A percentile compares a stretch with the other conserved stretches of the same genome.
Evolutionary conservation across 2,113 vertebrate species (phyloP).

Genomic region (chimpanzee (Pan troglodytes)): NHGRI_mPanTro3-v2.1_pri NC_072402.2:33705001-33705500

Average conservation of each 20-base stretch:
- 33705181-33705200: not conserved
- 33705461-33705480: not conserved
- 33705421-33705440: not conserved
- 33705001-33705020: not conserved
- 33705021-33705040: not conserved
- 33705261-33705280: not conserved
- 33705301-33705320: not conserved
- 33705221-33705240: not conserved
- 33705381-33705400: not conserved
- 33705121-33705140: not conserved
- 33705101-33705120: not conserved
- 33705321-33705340: not conserved
- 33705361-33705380: not conserved
- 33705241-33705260: not conserved
- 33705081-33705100: not conserved
- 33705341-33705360: constrained; percentile 14
- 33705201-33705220: not conserved
- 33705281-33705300: not conserved
- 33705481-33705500: not conserved
- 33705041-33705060: not conserved
- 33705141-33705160: not conserved
- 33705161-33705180: not conserved
- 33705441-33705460: not conserved
- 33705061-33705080: not conserved
- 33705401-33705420: not conserved